Evolutionary conservation across 2,797 vertebrate genomes (phyloP), one percentile per base, ranked within the genome.

Genomic region (Microctenopoma stevenorrisi): DNA sequence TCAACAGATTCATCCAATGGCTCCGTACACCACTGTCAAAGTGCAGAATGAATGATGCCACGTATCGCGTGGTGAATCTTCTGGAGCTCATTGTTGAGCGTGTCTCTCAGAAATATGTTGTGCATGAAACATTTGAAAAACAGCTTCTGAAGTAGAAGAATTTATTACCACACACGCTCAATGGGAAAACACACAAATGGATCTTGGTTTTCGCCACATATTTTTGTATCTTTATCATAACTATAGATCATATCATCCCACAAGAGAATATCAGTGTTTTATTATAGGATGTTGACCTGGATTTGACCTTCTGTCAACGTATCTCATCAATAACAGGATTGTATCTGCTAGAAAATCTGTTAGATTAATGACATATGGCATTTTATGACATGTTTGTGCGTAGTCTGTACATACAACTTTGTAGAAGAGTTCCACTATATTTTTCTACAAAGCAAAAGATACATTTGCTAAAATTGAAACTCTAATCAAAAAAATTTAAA

Each of bases 71-170:
- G 13, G 43, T 38, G 52, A 35, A 62, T 76, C 59, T 35, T 81
- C 85, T 82, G 83, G 79, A 62, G 71, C 65, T 74, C 64, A 68
- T 84, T 69, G 77, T 51, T 63, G 62, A 70, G 70, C 52, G 6
- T 14, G 51, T 57, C 56, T 58, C n/a, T 60, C 70, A 43, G 18
- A 68, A 72, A 82, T 66, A 72, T 62, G 72, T 44, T 64, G 57
- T 18, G 44, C 71, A 74, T 73, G 38, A 72, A 68, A 74, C 57
- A 58, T 56, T 74, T 74, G 49, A 64, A 72, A 77, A 82, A 69
- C 54, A 57, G 75, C 83, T 85, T 83, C 85, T 86, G 83, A 76
- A 82, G 82, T 59, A 65, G 71, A 82, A 77, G 37, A 75, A 84
- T 81, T 55, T 79, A 83, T 58, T 70, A 73, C 62, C 67, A 26